Percentiles rank a stretch among this genome's conserved stretches.
Evolutionary conservation across 2,888 invertebrate species (phyloP).

Genomic region (Steromphala cineraria): DNA sequence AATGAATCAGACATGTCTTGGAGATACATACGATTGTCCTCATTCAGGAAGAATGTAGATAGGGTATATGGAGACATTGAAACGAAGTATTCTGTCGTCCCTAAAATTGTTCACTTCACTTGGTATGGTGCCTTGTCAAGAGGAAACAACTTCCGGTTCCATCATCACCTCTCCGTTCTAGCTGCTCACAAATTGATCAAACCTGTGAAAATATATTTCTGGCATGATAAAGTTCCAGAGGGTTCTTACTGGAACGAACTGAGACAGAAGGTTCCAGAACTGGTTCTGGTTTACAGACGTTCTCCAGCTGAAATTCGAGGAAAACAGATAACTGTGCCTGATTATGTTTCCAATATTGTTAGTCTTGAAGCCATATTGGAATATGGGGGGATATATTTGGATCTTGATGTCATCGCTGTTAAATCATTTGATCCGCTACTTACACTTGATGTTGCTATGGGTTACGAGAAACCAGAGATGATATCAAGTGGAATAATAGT

Average conservation of each 20-base stretch:
- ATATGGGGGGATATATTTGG: neutral
- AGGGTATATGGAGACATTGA: neutral
- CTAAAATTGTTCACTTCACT: neutral
- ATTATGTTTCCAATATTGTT: neutral
- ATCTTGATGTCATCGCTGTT: neutral
- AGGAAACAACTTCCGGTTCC: neutral
- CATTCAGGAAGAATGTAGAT: neutral
- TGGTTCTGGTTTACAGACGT: neutral
- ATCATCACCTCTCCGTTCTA: neutral
- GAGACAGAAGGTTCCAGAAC: neutral
- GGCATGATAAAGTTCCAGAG: neutral
- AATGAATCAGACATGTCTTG: neutral
- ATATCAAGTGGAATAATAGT: neutral
- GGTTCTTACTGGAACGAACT: neutral
- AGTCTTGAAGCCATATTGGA: neutral
- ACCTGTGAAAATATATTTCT: neutral
- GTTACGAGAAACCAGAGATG: neutral
- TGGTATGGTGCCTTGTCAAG: neutral
- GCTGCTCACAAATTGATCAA: slow-evolving; percentile 5
- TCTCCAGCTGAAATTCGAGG: neutral
- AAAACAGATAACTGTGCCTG: neutral
- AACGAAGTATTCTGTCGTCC: no score
- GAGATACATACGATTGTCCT: neutral
- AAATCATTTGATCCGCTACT: neutral
- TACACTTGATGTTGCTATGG: neutral